A percentile compares a stretch with the other conserved stretches of the same genome.
Conservation (phyloP, 2,888 invertebrate species). For the Nephrotoma guestfalica region DNA sequence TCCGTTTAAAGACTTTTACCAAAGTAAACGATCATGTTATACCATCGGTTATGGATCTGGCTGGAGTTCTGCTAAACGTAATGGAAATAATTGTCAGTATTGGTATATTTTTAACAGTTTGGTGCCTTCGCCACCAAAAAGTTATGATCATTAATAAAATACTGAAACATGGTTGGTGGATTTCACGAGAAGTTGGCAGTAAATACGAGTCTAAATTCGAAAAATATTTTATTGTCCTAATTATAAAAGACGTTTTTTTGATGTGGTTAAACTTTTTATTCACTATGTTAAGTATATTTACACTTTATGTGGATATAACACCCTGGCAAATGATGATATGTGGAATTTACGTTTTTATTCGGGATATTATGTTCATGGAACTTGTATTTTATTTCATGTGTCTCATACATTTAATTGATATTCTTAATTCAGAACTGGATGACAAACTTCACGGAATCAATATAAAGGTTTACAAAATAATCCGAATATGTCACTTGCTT, state of each 20-base stretch:
- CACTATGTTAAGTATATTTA: not conserved
- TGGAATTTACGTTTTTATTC: not conserved
- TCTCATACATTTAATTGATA: not conserved
- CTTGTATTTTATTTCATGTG: not conserved
- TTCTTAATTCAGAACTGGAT: not conserved
- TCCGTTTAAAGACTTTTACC: not conserved
- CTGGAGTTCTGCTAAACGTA: not conserved
- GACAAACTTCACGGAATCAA: not conserved
- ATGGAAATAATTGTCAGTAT: not conserved
- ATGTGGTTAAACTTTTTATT: not conserved
- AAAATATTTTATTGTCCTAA: not conserved
- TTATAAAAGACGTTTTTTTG: not conserved
- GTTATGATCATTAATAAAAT: not conserved
- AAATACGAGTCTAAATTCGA: not conserved
- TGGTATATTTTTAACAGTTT: not conserved
- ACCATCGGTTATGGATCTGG: not conserved
- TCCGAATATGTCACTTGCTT: not conserved
- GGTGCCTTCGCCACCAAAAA: not conserved
- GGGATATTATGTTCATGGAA: not conserved
- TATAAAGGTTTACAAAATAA: not conserved
- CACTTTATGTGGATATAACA: not conserved
- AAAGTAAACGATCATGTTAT: not conserved
- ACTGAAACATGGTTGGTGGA: not conserved
- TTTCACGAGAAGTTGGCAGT: not conserved
- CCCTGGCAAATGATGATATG: not conserved